Evolutionary conservation across 2,888 invertebrate genomes (phyloP), one percentile per base, ranked within the genome.

Genomic region (Pogonocherus hispidulus): DNA sequence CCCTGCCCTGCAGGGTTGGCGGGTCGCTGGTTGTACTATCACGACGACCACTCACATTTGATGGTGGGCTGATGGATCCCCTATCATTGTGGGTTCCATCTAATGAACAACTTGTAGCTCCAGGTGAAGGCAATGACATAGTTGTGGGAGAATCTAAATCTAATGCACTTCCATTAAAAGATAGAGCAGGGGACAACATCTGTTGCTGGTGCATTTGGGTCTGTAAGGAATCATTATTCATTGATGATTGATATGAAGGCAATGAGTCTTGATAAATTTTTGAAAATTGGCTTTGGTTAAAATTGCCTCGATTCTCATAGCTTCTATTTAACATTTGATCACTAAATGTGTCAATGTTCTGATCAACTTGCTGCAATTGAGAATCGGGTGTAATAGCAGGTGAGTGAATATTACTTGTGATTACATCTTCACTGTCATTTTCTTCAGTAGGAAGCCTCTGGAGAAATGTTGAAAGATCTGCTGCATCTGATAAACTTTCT

Each of bases 71-170:
- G 79, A 90, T 87, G n/a, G 89, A 87, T 65, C 89, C 86, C 73
- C 84, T 88, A 72, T 90, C 90, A 78, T 89, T 86, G 85, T 90
- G 89, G 72, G 85, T 87, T 72, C 86, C 88, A 77, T 93, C 93
- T 79, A 93, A 84, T 0, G 92, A 92, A 80, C 89, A 89, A 81
- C 91, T 92, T 72, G 91, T 90, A 27, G 91, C 92, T 66, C 92
- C 93, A 0, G 95, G 94, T 49, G 94, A 94, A 0, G 95, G 95
- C 71, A 95, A 86, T 49, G 94, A 94, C 78, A 94, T 92, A 78
- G 93, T 92, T 62, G 93, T 93, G 73, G 92, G 92, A 37, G 93
- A 90, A 79, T 93, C 93, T 70, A 91, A 80, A 76, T 90, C 90
- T 80, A 93, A 82, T 19, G 90, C 89, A 82, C 90, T 91, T 80